Percentiles rank a stretch among this genome's conserved stretches.
Evolutionary conservation across 2,888 invertebrate species (phyloP).

Genomic region (Melanostoma scalare): DNA sequence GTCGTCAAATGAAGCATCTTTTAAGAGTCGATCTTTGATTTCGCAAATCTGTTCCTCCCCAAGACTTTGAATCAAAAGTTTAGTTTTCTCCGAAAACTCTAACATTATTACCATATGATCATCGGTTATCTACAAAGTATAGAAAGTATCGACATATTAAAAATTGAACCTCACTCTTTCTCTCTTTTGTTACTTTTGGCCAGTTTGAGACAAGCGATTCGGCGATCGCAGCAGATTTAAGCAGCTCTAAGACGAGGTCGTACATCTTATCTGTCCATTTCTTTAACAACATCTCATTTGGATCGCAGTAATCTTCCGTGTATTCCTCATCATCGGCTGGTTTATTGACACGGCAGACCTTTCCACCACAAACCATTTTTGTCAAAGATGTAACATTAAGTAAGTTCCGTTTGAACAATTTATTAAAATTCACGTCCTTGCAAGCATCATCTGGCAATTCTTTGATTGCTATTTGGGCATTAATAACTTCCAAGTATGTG

Average conservation of each 20-base stretch:
- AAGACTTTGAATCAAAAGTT: constrained; percentile 76
- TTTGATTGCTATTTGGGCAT: constrained; percentile 71
- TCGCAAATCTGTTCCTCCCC: constrained; percentile 74
- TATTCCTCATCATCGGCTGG: constrained; percentile 76
- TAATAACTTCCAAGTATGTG: constrained; percentile 76
- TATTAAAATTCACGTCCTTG: constrained; percentile 63
- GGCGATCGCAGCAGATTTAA: constrained; percentile 76
- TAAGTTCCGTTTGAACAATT: constrained; percentile 75
- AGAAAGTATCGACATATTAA: background rate
- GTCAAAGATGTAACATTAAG: constrained; percentile 77
- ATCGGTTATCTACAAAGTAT: constrained; percentile 18
- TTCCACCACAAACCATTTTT: constrained; percentile 77
- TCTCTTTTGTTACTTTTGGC: constrained; percentile 53
- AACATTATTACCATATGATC: constrained; percentile 71
- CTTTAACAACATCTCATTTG: constrained; percentile 78
- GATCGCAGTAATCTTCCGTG: constrained; percentile 79
- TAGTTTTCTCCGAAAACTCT: constrained; percentile 76
- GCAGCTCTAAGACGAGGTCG: constrained; percentile 75
- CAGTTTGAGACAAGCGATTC: constrained; percentile 74
- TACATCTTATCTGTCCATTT: constrained; percentile 78
- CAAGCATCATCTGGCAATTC: constrained; percentile 71
- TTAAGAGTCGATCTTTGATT: constrained; percentile 77
- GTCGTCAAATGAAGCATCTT: constrained; percentile 74
- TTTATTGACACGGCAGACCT: constrained; percentile 60
- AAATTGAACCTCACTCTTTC: background rate